Base-by-base conservation (phyloP, 2,888 invertebrate genomes). In the Eulithis prunata region DNA sequence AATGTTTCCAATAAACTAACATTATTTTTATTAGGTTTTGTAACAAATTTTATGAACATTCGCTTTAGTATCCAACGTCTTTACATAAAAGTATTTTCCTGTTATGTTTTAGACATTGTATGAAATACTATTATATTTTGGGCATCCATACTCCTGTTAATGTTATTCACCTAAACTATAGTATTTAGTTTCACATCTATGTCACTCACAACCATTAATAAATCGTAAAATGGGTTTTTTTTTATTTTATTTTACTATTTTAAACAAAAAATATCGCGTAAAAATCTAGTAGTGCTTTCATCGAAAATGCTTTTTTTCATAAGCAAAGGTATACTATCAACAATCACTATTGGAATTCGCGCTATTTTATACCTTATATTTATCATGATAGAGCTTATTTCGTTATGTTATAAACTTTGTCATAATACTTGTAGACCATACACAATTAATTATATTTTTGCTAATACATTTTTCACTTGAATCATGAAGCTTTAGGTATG, bases 371-470 rank as follows among this genome's bases (percentile, higher is more conserved):
- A 62, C 51, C 54, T 38, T 59, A 45, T 64, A 45, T 45, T 36
- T 36, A 53, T 59, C 45, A 21, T 4, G 3, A 21, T 58, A 55
- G 55, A 52, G 38, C 58, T 14, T 62, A 62, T 58, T 66, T 58
- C 38, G 64, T 51, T 66, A 54, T 47, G 56, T 59, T 51, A 13
- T 56, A 38, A 38, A 1, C 57, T 64, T 75, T 68, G 75, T 75
- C 74, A 75, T 70, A 70, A 68, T 54, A 66, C 73, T 70, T 72
- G 72, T 75, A 68, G 64, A 64, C 28, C 21, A 60, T 46, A 54
- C 52, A 52, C 46, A 51, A 62, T 49, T 65, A 57, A 43, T 57
- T 57, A 57, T 70, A 64, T 68, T 68, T 70, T 70, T 70, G 68
- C 68, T 68, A 64, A 51, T 62, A 57, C 62, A 68, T 64, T 58